phyloP scores from a whole-genome alignment of 92 coral and sea anemone species.

The Epizoanthus scotinus region DNA sequence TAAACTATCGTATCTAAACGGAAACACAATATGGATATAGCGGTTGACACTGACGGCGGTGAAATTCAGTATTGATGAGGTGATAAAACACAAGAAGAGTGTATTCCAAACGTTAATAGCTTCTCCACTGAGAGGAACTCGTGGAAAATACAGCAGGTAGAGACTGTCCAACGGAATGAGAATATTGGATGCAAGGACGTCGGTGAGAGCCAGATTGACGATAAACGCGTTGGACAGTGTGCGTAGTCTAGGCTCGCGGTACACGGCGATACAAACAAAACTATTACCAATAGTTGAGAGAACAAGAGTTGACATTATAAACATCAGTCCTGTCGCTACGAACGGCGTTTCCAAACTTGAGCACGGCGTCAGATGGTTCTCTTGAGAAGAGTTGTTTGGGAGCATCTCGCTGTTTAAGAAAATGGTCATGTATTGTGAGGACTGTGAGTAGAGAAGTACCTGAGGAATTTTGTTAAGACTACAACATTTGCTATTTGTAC shows the following conservation, averaged over 20 bases:
- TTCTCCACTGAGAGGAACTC: constrained; percentile 43
- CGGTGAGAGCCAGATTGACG: constrained; percentile 55
- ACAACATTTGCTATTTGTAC: not conserved
- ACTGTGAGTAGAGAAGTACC: not conserved
- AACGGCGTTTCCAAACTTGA: constrained; percentile 40
- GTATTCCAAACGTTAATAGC: constrained; percentile 52
- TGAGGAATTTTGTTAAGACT: not conserved
- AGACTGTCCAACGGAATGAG: constrained; percentile 49
- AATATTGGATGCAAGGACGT: constrained; percentile 39
- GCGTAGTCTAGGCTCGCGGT: constrained; percentile 34
- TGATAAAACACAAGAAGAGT: constrained; percentile 37
- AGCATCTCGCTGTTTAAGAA: constrained; percentile 16
- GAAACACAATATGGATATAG: constrained; percentile 52
- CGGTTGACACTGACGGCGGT: constrained; percentile 62
- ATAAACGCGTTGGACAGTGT: constrained; percentile 50
- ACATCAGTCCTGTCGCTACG: constrained; percentile 38
- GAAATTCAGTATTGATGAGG: constrained; percentile 59
- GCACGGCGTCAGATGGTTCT: constrained; percentile 16
- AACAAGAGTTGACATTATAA: constrained; percentile 28
- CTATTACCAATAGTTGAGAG: constrained; percentile 48
- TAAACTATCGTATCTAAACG: constrained; percentile 43
- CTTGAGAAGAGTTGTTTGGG: constrained; percentile 14
- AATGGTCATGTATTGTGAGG: not conserved
- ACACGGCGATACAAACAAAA: constrained; percentile 49
- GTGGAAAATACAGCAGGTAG: constrained; percentile 44